These are phyloP conservation scores for Phrynocephalus guinanensis DNA, from an alignment of 2,797 vertebrate species.

Conservation along the genomic window DNA sequence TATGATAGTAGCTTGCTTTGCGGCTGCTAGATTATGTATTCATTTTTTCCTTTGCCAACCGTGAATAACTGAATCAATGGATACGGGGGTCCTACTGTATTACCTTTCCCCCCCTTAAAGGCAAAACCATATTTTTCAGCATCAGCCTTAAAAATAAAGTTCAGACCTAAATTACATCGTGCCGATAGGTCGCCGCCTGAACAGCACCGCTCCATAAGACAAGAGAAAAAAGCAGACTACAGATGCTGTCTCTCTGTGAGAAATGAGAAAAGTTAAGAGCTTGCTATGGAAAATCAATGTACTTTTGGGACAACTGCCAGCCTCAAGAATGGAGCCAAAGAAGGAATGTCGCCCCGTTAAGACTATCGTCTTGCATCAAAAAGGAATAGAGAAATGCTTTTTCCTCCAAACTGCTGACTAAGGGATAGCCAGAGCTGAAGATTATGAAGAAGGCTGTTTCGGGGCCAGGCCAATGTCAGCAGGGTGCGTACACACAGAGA, in stretches of 20 bases:
- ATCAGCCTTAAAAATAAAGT: slow-evolving; percentile 5
- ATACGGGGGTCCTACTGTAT: no score
- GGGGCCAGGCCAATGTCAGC: slow-evolving; percentile 48
- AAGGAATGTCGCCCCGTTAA: slow-evolving; percentile 52
- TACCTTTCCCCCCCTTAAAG: not conserved
- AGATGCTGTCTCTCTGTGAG: slow-evolving; percentile 50
- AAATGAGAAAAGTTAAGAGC: slow-evolving; percentile 60
- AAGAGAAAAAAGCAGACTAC: slow-evolving; percentile 23
- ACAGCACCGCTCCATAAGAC: slow-evolving; percentile 29
- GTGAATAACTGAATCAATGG: no score
- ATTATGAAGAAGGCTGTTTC: slow-evolving; percentile 48
- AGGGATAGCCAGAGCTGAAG: slow-evolving; percentile 45
- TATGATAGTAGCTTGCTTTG: no score
- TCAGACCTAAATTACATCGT: slow-evolving; percentile 24
- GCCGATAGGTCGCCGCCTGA: slow-evolving; percentile 25
- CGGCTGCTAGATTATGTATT: no score
- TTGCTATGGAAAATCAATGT: slow-evolving; percentile 70
- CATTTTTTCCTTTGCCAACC: no score
- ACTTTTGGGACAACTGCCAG: slow-evolving; percentile 60
- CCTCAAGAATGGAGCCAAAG: slow-evolving; percentile 55
- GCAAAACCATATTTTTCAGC: not conserved
- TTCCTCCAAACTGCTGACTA: slow-evolving; percentile 55
- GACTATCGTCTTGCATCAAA: slow-evolving; percentile 48
- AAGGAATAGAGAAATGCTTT: slow-evolving; percentile 52
- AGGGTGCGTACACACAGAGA: slow-evolving; percentile 22